Base-by-base conservation (phyloP, 2,113 vertebrate species). In the Misgurnus mizolepis region DNA sequence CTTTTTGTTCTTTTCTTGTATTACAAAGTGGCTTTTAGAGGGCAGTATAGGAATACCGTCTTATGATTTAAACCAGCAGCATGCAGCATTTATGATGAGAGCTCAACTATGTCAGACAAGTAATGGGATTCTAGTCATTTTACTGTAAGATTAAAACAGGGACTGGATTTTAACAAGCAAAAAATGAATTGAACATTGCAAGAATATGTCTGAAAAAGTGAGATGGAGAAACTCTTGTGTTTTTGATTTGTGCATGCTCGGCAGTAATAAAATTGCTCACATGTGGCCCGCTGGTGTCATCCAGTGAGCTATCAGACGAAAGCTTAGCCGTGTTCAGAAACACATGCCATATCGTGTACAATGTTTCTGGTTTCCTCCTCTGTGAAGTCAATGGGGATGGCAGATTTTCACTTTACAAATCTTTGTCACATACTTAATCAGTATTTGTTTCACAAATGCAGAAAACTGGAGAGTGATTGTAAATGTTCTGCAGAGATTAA, bases 21-120 rank as follows among this genome's bases (percentile, higher is more conserved):
- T 92, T 88, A 90, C 85, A 86, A 88, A 93, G 90, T 90, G 87
- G 89, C 86, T 90, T 84, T 87, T 85, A 87, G 91, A 92, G 85
- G 88, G 82, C 87, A 56, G 72, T 53, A 80, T 53, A 80, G 78
- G 88, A 88, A 74, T 75, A 84, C 87, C 91, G 89, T 87, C 81
- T 82, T 73, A 71, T 91, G 90, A 90, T 91, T 90, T 90, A 91
- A 90, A 91, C 86, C 89, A 89, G 90, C 89, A 86, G 85, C 88
- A 82, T 80, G 82, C 86, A 87, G 88, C 88, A 77, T 93, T 93
- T 93, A 93, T 91, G 89, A 89, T 88, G 88, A 90, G 88, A 87
- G 90, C 88, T 87, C 87, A 81, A 89, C 88, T 91, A 86, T 83
- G 87, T 90, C 90, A 88, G 87, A 89, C 89, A 90, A 92, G 91